These are phyloP conservation scores for Crypturellus tataupa DNA, from an alignment of 2,797 vertebrate genomes.

Conservation along the genomic window DNA sequence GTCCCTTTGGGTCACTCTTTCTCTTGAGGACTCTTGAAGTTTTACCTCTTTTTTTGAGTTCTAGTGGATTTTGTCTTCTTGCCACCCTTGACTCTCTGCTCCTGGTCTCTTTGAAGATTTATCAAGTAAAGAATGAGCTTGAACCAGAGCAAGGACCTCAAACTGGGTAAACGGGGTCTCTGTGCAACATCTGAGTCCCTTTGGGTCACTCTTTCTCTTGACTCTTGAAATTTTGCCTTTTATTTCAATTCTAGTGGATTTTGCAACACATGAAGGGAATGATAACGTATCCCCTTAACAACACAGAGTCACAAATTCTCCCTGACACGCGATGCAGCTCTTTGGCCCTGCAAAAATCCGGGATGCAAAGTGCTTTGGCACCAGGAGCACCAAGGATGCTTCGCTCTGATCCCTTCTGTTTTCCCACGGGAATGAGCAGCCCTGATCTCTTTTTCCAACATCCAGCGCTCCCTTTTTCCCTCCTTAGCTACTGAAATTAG, in stretches of 20 bases:
- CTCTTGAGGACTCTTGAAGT: neutral
- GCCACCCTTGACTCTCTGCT: neutral
- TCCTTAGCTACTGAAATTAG: neutral
- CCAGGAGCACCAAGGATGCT: no score
- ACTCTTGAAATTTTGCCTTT: neutral
- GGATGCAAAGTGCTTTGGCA: no score
- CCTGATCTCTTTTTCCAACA: no score
- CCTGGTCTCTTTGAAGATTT: neutral
- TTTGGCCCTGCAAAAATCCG: no score
- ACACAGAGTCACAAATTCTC: no score
- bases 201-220: neutral
- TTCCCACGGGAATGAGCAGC: no score
- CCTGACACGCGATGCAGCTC: no score
- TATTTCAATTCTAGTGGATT: neutral
- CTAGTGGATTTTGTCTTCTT: neutral
- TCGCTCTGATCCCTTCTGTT: no score
- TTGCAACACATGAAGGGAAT: no score
- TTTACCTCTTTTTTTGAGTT: neutral
- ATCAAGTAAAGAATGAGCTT: fast-evolving
- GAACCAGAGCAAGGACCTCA: neutral
- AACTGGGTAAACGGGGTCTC: neutral
- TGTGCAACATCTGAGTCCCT: fast-evolving
- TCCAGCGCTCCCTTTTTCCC: neutral
- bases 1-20: neutral
- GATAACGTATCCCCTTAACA: no score